Evolutionary conservation across 2,888 invertebrate species (phyloP).

Genomic region (Pyrrhosoma nymphula): DNA sequence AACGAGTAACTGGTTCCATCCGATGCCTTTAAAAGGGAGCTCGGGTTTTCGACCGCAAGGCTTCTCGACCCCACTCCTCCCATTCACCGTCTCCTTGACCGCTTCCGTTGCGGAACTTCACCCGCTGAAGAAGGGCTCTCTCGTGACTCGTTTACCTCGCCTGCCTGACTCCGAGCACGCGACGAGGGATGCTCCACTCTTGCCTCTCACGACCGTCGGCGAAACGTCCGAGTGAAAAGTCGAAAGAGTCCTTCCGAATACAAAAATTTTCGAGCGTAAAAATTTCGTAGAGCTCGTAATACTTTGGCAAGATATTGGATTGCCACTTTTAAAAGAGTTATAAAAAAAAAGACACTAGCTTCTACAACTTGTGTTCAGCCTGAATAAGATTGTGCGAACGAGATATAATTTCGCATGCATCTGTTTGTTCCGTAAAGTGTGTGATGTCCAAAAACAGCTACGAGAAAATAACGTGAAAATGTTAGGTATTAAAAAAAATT

Average conservation of each 20-base stretch:
- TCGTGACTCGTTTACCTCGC: not conserved
- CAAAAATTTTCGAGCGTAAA: not conserved
- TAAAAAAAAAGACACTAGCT: no score
- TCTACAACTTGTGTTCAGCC: no score
- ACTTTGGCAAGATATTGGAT: no score
- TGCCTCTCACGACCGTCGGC: not conserved
- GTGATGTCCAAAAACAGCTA: no score
- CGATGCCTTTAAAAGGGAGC: not conserved
- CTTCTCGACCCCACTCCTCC: not conserved
- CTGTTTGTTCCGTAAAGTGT: no score
- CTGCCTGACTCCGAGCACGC: not conserved
- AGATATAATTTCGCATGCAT: no score
- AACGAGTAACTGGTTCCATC: not conserved
- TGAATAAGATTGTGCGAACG: no score
- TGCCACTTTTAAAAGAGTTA: no score
- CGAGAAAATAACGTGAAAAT: no score
- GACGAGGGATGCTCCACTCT: not conserved
- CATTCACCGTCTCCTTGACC: not conserved
- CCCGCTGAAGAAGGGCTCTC: not conserved
- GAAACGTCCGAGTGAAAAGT: not conserved
- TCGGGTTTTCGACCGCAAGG: slow-evolving; percentile 24
- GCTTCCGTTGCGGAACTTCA: slow-evolving; percentile 15
- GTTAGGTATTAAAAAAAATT: no score
- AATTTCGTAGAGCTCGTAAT: no score
- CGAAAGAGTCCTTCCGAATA: not conserved